Evolutionary conservation across 2,888 invertebrate species (phyloP).

Genomic region (Tipula helvola): DNA sequence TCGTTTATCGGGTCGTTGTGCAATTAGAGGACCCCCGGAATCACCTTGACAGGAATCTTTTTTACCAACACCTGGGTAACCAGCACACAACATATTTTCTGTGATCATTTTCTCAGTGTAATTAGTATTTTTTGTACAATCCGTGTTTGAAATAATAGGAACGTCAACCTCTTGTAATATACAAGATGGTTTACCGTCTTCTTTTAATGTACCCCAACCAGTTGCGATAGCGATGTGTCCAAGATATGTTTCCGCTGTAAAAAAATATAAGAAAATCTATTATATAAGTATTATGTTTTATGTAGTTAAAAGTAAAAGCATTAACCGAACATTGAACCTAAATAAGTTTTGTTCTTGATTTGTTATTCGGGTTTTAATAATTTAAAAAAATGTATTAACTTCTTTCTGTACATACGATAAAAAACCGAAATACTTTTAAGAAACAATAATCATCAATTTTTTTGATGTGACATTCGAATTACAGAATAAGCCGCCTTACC

Average conservation of each 20-base stretch:
- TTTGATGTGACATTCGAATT: too few species aligned
- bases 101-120: constrained; percentile 76
- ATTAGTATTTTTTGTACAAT: constrained; percentile 58
- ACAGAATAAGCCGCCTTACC: too few species aligned
- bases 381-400: too few species aligned
- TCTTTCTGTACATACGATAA: too few species aligned
- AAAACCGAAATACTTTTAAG: too few species aligned
- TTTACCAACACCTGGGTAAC: constrained; percentile 54
- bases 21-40: constrained; percentile 54
- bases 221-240: constrained; percentile 61
- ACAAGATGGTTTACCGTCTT: constrained; percentile 76
- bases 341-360: background rate
- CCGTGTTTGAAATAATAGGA: constrained; percentile 46
- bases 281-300: background rate
- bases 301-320: background rate
- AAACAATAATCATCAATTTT: too few species aligned
- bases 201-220: constrained; percentile 80
- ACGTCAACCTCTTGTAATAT: constrained; percentile 73
- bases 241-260: constrained; percentile 53
- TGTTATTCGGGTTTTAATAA: too few species aligned
- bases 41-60: constrained; percentile 66
- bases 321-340: background rate
- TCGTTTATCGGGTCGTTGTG: constrained; percentile 55
- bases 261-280: constrained; percentile 8
- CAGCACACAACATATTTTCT: constrained; percentile 80